Base-by-base conservation (phyloP, 2,113 vertebrate species). In the Colistium nudipinnis region DNA sequence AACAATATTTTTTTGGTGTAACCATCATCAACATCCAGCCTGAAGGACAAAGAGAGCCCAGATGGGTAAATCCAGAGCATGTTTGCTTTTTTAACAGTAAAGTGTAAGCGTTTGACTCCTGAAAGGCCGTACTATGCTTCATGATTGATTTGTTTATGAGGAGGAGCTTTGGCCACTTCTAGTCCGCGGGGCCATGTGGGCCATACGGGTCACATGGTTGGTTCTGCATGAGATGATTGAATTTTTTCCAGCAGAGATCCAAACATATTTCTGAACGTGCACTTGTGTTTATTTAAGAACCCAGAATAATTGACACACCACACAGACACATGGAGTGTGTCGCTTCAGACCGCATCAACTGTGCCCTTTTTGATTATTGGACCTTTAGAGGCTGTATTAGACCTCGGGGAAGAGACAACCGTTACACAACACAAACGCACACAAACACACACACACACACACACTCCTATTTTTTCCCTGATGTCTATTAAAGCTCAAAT, bases 321-420 rank as follows among this genome's bases (percentile, higher is more conserved):
- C 43, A 22, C 41, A 52, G 5, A 9, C 49, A 27, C n/a, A 1
- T 2, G 11, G 11, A 7, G 55, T 30, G 57, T 16, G 59, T 45
- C 33, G 53, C 16, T 66, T 20, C 55, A 60, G 47, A 54, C 13
- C 30, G 13, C 16, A 17, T 7, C 20, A 65, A 63, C 31, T 6
- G 24, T 62, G 68, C 68, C 63, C 57, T 73, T 77, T n/a, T 27
- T 14, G 61, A 45, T 35, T 35, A 70, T 71, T 57, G 31, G 33
- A 75, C 30, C 17, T 75, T 53, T 64, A 60, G 47, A 39, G 59
- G 60, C 14, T 64, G 13, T 14, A 49, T 20, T 16, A 45, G 45
- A 70, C 74, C 62, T 49, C 6, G 41, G 54, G 45, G 52, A 36
- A 39, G 45, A 39, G 56, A 63, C 35, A 49, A 19, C 20, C 28